Base-by-base conservation (phyloP, 2,113 vertebrate genomes). In the Helogale parvula region DNA sequence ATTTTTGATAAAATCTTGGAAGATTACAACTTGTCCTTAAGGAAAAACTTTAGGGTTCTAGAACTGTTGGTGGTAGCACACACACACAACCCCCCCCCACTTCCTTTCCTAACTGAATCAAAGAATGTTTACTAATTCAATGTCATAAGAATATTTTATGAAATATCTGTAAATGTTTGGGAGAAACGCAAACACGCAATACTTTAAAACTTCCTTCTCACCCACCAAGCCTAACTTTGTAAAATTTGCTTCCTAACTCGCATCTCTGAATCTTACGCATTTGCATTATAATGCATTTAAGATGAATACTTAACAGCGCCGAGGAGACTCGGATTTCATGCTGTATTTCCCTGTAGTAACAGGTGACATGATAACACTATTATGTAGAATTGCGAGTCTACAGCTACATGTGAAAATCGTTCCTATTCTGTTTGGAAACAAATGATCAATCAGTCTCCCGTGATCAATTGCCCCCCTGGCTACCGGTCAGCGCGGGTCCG, bases 251-350 rank as follows among this genome's bases (percentile, higher is more conserved):
- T 98, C 97, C 98, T 98, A 98, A 98, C 98, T 98, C 54, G 93
- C 93, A 95, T 95, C 97, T 98, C 96, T 79, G 98, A 98, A 98
- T 98, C 98, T 98, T 94, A 96, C 33, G 29, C 57, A 98, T 99
- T 99, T 99, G 98, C 99, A 99, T 99, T 96, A 99, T 97, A 99
- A 99, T 99, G 96, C 97, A 45, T 98, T 98, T 98, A 98, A 98
- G 95, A 98, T 94, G 96, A 97, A 98, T 98, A 98, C 98, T 97
- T 96, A 98, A 93, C 97, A 97, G 96, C 92, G 97, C 98, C 98
- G 52, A 98, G 50, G 93, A 98, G 97, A 97, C 92, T 98, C 91
- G 80, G 95, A 84, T 98, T 99, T 99, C 94, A 60, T 97, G 92
- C 92, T 98, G 27, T 97, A 98, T 98, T 98, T 98, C 96, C 98